Evolutionary conservation across 1,140 invertebrate genomes (phyloP), one percentile per base, ranked within the genome.

Genomic region (Andricus grossulariae): DNA sequence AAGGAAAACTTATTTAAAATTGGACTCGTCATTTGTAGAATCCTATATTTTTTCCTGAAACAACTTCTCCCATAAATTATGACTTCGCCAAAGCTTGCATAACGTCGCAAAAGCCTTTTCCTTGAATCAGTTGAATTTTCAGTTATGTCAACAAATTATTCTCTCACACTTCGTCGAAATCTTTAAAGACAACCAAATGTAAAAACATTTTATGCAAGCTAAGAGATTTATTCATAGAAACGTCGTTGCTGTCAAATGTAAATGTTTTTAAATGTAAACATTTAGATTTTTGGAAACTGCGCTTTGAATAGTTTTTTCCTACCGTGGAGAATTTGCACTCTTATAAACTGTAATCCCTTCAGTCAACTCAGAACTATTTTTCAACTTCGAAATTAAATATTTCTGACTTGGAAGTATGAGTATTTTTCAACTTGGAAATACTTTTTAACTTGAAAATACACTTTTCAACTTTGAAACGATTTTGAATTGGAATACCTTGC

Each of bases 101-200:
- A 45, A 45, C 39, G 10, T 45, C 39, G 39, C 39, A 11, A 45
- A 19, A 60, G 57, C 57, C 15, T n/a, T 66, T 66, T 66, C 60
- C 16, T 8, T 66, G 60, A 66, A 66, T 8, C 25, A 66, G 32
- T 66, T 39, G 16, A 25, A 60, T 15, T 60, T 66, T 66, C 39
- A 66, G 25, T 66, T 66, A 5, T 66, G 25, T 66, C 60, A 66
- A 60, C 57, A 60, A 66, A 66, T 32, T 39, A 25, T 66, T 25
- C 60, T 32, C 32, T 32, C 25, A 32, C 15, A 60, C 32, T 66
- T 32, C 25, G 60, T 66, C 60, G 13, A 66, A 66, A 66, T 66
- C 25, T 60, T 7, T 32, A 60, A 25, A 60, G 19, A 32, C 21
- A 60, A 32, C 18, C 18, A 19, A 54, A 54, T 54, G 52, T 19